These are phyloP conservation scores for Drosophila bunnanda DNA, from an alignment of 2,888 invertebrate genomes.

Conservation along the genomic window DNA sequence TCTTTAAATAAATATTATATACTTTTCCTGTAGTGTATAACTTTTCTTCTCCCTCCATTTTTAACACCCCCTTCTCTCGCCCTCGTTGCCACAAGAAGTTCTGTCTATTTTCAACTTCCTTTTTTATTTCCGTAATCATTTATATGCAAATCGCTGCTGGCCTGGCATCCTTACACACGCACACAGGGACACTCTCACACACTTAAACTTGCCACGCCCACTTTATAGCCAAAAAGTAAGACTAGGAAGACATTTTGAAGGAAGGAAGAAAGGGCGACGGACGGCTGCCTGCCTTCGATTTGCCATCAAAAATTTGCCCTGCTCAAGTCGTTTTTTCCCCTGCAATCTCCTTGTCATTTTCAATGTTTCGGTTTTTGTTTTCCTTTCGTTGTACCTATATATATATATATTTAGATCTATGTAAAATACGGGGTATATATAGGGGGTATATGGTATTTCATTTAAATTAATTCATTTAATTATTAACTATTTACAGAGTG, in stretches of 20 bases:
- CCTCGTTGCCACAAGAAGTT: slow-evolving; percentile 27
- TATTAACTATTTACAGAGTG: too few relatives aligned
- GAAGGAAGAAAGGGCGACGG: background rate
- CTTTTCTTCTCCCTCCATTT: background rate
- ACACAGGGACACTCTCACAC: slow-evolving; percentile 16
- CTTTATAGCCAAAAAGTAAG: slow-evolving; percentile 7
- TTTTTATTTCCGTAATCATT: slow-evolving; percentile 81
- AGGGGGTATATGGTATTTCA: background rate
- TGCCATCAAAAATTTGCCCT: slow-evolving; percentile 68
- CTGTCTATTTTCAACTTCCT: slow-evolving; percentile 77
- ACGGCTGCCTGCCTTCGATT: slow-evolving; percentile 67
- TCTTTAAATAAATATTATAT: background rate
- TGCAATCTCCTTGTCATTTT: slow-evolving; percentile 12
- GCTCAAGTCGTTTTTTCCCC: slow-evolving; percentile 39
- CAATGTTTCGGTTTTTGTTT: slow-evolving; percentile 42
- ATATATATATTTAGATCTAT: slow-evolving; percentile 7
- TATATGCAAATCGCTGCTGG: slow-evolving; percentile 79
- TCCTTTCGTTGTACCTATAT: background rate
- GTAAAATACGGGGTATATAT: background rate
- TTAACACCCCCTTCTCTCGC: background rate
- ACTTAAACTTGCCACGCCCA: slow-evolving; percentile 41
- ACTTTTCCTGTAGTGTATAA: background rate
- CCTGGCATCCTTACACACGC: slow-evolving; percentile 48
- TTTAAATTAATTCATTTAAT: background rate
- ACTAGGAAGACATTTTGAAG: background rate